Evolutionary conservation across 2,113 vertebrate species (phyloP).

Genomic region (Terrapene triunguis): DNA sequence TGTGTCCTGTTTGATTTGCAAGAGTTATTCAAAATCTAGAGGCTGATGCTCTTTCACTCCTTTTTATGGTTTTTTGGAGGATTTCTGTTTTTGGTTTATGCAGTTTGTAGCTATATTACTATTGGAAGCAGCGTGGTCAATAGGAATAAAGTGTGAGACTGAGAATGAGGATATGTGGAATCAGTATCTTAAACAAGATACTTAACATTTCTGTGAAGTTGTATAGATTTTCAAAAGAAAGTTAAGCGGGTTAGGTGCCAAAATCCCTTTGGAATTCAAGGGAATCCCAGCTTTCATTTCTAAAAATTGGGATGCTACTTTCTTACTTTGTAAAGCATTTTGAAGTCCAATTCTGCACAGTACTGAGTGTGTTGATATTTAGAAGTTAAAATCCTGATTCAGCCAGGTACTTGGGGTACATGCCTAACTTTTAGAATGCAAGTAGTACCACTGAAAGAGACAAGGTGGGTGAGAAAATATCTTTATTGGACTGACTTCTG

Average conservation of each 20-base stretch:
- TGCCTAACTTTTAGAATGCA: background rate
- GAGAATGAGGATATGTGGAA: background rate
- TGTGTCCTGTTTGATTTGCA: background rate
- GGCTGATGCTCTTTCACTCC: fast-evolving
- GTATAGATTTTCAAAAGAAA: background rate
- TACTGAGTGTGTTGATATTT: background rate
- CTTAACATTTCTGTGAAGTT: background rate
- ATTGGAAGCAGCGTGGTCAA: fast-evolving
- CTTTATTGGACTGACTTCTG: background rate
- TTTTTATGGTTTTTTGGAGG: background rate
- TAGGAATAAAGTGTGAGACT: background rate
- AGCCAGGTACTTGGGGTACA: background rate
- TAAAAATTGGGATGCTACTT: background rate
- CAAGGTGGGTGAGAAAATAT: background rate
- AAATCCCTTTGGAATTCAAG: background rate
- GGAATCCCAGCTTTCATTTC: background rate
- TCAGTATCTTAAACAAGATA: background rate
- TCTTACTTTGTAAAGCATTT: background rate
- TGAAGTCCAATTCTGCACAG: background rate
- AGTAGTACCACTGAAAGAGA: background rate
- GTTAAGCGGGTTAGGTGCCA: background rate
- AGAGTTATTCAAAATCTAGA: background rate
- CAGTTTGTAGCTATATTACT: background rate
- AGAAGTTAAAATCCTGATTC: background rate
- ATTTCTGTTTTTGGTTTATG: background rate